Evolutionary conservation across 2,113 vertebrate species (phyloP), one percentile per base, ranked within the genome.

Genomic region (Gambusia holbrooki): DNA sequence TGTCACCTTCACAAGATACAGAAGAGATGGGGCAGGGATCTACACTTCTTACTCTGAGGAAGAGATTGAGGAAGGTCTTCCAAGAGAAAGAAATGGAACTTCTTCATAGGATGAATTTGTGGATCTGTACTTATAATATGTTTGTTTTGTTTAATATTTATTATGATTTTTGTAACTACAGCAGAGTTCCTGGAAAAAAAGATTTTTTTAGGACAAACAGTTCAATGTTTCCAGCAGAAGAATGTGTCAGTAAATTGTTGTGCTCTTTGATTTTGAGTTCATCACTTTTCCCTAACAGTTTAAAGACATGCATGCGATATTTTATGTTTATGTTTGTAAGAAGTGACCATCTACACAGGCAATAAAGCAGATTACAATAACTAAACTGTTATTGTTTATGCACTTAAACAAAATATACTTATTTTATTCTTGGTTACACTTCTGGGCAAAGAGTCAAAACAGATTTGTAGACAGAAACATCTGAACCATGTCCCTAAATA

Each of bases 31-130:
- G 5, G 80, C 87, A 29, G 83, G 82, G 30, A 91, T 90, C 73
- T 76, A 96, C 88, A 93, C 88, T 62, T 93, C 89, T 79, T 96
- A 90, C 86, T 95, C 92, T 0, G 92, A 96, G 37, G 83, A 91
- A 15, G 92, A 94, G 61, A 80, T 89, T 66, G 91, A 88, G 80
- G 91, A 93, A 29, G 84, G 87, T 25, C 11, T 89, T 45, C 65
- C 42, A 0, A 90, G 90, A 86, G 92, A 88, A 88, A 95, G 92
- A 82, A 93, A 77, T 0, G 37, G 73, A 40, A 87, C 91, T 54
- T 92, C 93, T 28, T 89, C 94, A 77, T 95, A 93, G 92, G 70
- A 63, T 0, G 40, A 69, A 80, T 71, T 4, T 54, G 40, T 0
- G 58, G 27, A 58, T 25, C 3, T 48, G 33, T 80, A 45, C 30